A percentile compares a stretch with the other conserved stretches of the same genome.
Evolutionary conservation across 2,888 invertebrate species (phyloP).

Genomic region (Auanema sp.): DNA sequence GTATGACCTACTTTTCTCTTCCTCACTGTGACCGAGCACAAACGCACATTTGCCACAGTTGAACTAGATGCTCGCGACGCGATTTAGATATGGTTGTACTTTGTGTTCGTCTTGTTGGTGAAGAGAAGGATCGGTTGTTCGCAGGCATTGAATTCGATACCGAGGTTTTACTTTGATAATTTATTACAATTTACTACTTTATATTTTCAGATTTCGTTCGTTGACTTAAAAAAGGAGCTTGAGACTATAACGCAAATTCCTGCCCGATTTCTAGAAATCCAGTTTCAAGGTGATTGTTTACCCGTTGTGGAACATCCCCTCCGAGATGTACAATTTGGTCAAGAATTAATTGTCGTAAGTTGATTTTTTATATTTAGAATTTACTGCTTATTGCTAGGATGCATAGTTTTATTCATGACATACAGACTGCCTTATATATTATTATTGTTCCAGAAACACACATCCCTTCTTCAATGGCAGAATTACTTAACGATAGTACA

Average conservation of each 20-base stretch:
- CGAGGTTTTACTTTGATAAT: conserved; percentile 27
- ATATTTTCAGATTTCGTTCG: conserved; percentile 30
- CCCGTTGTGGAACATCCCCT: no score
- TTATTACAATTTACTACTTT: conserved; percentile 24
- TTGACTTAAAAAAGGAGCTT: conserved; percentile 21
- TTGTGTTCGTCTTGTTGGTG: conserved; percentile 23
- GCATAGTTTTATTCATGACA: conserved; percentile 11
- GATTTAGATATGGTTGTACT: conserved; percentile 24
- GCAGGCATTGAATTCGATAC: conserved; percentile 21
- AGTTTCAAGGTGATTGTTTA: no score
- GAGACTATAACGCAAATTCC: conserved; percentile 24
- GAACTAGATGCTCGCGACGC: conserved; percentile 21
- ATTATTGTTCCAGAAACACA: conserved; percentile 13
- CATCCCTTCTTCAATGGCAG: conserved; percentile 10
- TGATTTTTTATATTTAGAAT: conserved; percentile 28
- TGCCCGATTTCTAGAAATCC: conserved; percentile 17
- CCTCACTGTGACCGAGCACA: conserved; percentile 24
- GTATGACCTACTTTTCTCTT: conserved; percentile 18
- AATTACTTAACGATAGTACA: conserved; percentile 8
- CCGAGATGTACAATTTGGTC: conserved; percentile 18
- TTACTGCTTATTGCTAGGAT: conserved; percentile 13
- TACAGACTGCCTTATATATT: conserved; percentile 4
- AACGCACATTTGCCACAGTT: no score
- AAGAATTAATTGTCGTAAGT: conserved; percentile 32
- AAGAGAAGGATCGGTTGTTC: conserved; percentile 21